These are phyloP conservation scores for Colistium nudipinnis DNA, from an alignment of 2,113 vertebrate genomes.

Conservation along the genomic window DNA sequence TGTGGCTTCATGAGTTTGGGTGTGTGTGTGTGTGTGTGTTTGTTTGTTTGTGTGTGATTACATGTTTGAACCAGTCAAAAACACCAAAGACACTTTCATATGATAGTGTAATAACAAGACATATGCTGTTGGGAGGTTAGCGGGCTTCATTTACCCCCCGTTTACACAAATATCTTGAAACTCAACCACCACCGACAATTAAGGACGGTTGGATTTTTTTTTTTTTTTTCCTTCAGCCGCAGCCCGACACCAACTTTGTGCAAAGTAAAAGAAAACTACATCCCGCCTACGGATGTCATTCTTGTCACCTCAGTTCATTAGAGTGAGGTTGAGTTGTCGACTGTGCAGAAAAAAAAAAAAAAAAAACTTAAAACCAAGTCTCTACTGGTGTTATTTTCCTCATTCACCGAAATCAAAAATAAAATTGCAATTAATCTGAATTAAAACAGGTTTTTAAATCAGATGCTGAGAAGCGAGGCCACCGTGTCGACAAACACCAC, in stretches of 20 bases:
- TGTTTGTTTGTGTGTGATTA: conserved; percentile 38
- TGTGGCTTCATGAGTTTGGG: conserved; percentile 41
- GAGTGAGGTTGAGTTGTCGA: conserved; percentile 30
- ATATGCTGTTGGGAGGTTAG: conserved; percentile 34
- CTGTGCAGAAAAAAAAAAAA: conserved; percentile 21
- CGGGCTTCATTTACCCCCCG: conserved; percentile 7
- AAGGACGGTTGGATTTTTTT: conserved; percentile 1
- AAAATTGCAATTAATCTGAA: too few relatives aligned
- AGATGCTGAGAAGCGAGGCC: too few relatives aligned
- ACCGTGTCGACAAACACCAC: too few relatives aligned
- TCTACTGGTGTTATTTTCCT: conserved; percentile 13
- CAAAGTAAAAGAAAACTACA: conserved; percentile 11
- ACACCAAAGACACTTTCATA: conserved; percentile 56
- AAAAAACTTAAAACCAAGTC: conserved; percentile 16
- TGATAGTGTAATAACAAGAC: conserved; percentile 40
- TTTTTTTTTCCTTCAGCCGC: too few relatives aligned
- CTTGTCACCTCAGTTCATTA: conserved; percentile 41
- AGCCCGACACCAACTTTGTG: conserved; percentile 23
- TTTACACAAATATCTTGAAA: conserved; percentile 33
- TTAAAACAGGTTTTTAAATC: too few relatives aligned
- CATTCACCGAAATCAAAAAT: neutral
- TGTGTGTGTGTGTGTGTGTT: conserved; percentile 41
- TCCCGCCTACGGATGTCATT: conserved; percentile 28
- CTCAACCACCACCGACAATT: conserved; percentile 12
- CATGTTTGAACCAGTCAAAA: conserved; percentile 57